phyloP scores from a whole-genome alignment of 2,888 invertebrate genomes.

The Osmoderma eremita region DNA sequence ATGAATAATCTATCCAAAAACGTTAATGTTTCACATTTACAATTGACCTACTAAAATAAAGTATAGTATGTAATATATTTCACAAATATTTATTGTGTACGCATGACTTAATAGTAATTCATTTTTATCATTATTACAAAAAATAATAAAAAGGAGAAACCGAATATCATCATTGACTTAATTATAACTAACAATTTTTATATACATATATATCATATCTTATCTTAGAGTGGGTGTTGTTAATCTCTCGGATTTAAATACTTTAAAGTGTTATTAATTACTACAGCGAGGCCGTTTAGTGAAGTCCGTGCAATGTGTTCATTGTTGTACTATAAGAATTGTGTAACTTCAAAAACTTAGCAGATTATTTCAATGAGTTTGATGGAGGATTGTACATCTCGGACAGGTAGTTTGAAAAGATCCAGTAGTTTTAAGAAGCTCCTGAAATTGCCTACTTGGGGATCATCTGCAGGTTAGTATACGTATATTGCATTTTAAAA shows the following conservation, averaged over 20 bases:
- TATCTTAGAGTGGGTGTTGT: constrained; percentile 5
- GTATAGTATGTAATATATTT: too few relatives aligned
- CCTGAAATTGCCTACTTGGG: constrained; percentile 66
- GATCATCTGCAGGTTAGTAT: constrained; percentile 50
- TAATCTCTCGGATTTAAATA: constrained; percentile 3
- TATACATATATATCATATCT: constrained; percentile 4
- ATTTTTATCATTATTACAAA: too few relatives aligned
- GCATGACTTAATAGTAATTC: too few relatives aligned
- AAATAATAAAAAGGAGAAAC: too few relatives aligned
- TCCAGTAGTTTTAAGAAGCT: constrained; percentile 69
- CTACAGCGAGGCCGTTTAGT: neutral
- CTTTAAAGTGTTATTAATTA: constrained; percentile 1
- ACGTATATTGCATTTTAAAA: neutral
- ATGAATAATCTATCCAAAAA: too few relatives aligned
- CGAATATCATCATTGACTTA: too few relatives aligned
- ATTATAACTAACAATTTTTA: too few relatives aligned
- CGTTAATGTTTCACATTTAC: too few relatives aligned
- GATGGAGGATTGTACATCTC: constrained; percentile 56
- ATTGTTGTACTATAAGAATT: neutral
- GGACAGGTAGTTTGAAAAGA: constrained; percentile 65
- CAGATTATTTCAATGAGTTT: constrained; percentile 42
- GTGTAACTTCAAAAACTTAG: constrained; percentile 17
- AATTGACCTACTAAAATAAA: too few relatives aligned
- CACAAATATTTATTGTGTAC: too few relatives aligned
- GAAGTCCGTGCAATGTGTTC: constrained; percentile 8